These are phyloP conservation scores for Anodontia alba DNA, from an alignment of 2,888 invertebrate genomes.

Conservation along the genomic window DNA sequence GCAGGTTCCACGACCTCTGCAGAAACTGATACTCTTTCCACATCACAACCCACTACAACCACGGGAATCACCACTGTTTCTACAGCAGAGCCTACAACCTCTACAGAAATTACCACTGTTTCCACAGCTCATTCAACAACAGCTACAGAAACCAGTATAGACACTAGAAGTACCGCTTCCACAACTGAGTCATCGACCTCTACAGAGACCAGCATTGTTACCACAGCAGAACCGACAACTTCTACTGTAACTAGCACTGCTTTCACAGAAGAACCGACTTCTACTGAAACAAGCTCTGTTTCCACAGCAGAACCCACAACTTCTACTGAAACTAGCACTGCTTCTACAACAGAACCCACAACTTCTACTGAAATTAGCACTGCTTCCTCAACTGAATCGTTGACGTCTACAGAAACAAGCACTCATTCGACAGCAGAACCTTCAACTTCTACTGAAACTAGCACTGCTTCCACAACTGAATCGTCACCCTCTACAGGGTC, in stretches of 20 bases:
- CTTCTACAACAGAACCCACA: neutral
- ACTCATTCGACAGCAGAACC: conserved; percentile 3
- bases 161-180: neutral
- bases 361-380: neutral
- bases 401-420: neutral
- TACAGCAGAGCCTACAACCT: neutral
- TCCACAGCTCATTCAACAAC: neutral
- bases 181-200: too few relatives aligned
- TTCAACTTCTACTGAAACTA: neutral
- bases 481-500: too few relatives aligned
- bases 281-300: neutral
- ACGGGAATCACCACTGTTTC: neutral
- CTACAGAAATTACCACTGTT: neutral
- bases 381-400: neutral
- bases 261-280: neutral
- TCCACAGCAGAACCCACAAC: neutral
- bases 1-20: neutral
- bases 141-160: neutral
- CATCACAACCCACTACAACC: neutral
- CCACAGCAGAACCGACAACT: neutral
- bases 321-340: neutral
- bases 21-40: neutral
- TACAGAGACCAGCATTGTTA: too few relatives aligned
- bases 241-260: neutral
- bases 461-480: neutral